Evolutionary conservation across 2,113 vertebrate genomes (phyloP).

Genomic region (Sceloporus tristichus): DNA sequence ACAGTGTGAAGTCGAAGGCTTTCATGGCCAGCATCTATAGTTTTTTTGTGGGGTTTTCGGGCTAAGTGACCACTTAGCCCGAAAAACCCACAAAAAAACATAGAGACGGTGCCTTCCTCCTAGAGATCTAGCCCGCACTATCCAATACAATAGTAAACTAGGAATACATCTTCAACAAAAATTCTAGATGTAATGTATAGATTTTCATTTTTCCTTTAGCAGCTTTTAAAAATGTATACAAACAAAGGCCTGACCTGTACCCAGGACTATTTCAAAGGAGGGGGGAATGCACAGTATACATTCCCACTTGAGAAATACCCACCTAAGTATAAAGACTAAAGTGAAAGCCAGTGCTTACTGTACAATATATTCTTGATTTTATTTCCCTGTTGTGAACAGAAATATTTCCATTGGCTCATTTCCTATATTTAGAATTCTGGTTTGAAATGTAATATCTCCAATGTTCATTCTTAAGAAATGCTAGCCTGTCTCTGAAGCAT

Average conservation of each 20-base stretch:
- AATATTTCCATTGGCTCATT: conserved; percentile 9
- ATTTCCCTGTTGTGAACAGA: fast-evolving
- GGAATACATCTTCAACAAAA: background rate
- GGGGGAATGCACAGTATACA: background rate
- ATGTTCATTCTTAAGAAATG: conserved; percentile 14
- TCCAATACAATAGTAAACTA: background rate
- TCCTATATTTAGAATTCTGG: background rate
- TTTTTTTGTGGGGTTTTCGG: too few relatives aligned
- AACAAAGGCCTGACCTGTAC: background rate
- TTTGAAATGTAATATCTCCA: conserved; percentile 15
- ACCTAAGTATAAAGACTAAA: background rate
- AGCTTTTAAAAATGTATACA: background rate
- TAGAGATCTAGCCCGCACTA: background rate
- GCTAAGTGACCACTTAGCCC: too few relatives aligned
- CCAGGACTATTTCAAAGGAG: background rate
- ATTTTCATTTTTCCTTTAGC: background rate
- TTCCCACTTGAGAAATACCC: background rate
- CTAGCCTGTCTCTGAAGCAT: background rate
- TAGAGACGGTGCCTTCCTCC: background rate
- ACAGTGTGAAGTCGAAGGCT: background rate
- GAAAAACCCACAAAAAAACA: background rate
- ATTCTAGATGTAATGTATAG: background rate
- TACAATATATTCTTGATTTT: background rate
- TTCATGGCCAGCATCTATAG: too few relatives aligned
- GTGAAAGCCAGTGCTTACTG: background rate